Evolutionary conservation across 2,113 vertebrate species (phyloP).

Genomic region (Daboia siamensis): DNA sequence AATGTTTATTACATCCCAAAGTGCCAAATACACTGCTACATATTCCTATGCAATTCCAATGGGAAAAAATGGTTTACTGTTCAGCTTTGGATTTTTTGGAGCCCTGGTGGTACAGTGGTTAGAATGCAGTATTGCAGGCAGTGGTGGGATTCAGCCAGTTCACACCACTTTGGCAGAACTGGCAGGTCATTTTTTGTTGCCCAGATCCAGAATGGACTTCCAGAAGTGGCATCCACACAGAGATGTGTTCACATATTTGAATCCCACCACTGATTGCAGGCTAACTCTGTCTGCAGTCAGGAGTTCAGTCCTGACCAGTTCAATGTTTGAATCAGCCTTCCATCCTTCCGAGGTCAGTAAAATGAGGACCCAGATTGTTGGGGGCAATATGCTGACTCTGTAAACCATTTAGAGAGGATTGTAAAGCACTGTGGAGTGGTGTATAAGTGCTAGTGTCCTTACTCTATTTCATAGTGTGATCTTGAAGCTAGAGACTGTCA

Average conservation of each 20-base stretch:
- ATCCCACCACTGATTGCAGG: neutral
- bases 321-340: neutral
- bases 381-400: neutral
- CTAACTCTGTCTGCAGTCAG: neutral
- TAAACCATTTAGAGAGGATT: neutral
- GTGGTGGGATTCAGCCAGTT: no score
- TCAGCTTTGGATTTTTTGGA: neutral
- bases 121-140: neutral
- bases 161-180: no score
- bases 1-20: neutral
- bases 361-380: neutral
- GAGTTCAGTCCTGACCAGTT: neutral
- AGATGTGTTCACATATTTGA: no score
- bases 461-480: neutral
- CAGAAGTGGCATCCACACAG: no score
- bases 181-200: no score
- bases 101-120: neutral
- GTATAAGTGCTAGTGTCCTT: neutral
- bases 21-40: neutral
- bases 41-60: neutral
- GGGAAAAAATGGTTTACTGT: neutral
- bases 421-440: neutral
- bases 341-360: neutral
- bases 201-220: no score
- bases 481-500: neutral